These are phyloP conservation scores for Meleagris gallopavo DNA, from an alignment of 2,113 vertebrate species.

Conservation along the genomic window DNA sequence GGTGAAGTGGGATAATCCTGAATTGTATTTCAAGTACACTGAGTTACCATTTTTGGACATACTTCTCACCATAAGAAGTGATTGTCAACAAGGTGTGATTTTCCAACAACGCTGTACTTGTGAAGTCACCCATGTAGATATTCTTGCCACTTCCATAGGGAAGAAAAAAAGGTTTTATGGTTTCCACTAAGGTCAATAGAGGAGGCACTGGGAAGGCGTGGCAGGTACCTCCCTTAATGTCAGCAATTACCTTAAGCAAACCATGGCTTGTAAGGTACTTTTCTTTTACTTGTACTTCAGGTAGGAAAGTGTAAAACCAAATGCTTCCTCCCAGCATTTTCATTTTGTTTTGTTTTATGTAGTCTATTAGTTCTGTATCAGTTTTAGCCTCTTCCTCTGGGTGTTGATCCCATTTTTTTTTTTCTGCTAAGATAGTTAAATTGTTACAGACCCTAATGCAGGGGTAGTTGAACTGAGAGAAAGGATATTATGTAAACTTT, in stretches of 20 bases:
- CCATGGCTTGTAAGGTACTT: background rate
- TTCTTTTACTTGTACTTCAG: background rate
- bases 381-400: background rate
- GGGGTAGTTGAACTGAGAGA: background rate
- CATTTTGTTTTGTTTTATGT: background rate
- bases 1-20: background rate
- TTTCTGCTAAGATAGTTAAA: background rate
- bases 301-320: background rate
- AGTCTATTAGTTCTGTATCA: background rate
- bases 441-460: background rate
- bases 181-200: background rate
- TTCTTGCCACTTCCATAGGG: background rate
- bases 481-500: background rate
- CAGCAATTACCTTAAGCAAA: conserved; percentile 4
- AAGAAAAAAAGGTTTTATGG: background rate
- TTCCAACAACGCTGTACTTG: background rate
- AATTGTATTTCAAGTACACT: background rate
- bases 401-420: background rate
- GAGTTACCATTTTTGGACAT: background rate
- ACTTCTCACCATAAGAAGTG: background rate
- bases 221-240: background rate
- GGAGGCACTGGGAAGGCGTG: background rate
- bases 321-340: background rate
- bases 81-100: background rate
- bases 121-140: conserved; percentile 24